Conservation (phyloP, 2,113 vertebrate genomes). For the Amazona vittata region DNA sequence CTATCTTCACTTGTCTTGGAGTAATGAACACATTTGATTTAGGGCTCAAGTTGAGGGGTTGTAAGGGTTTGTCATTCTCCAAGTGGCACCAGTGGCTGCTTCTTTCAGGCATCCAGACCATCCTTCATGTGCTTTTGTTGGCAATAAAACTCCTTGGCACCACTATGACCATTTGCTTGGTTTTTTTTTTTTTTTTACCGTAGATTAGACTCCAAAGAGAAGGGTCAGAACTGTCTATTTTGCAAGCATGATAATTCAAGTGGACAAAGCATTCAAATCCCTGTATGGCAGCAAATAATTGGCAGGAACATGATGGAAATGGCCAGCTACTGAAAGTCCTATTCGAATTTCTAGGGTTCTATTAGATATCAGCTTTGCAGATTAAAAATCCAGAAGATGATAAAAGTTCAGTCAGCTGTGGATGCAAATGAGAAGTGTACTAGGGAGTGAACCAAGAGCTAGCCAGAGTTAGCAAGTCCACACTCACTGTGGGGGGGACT, state of each 20-base stretch:
- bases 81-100: neutral
- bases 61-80: neutral
- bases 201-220: neutral
- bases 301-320: neutral
- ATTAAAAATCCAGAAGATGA: constrained; percentile 14
- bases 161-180: neutral
- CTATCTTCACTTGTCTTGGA: constrained; percentile 29
- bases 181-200: neutral
- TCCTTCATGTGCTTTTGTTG: neutral
- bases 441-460: constrained; percentile 45
- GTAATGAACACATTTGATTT: constrained; percentile 31
- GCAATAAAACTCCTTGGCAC: neutral
- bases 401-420: constrained; percentile 13
- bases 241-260: neutral
- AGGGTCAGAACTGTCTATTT: constrained; percentile 7
- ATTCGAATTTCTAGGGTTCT: neutral
- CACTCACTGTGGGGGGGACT: constrained; percentile 60
- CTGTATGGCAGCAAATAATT: neutral
- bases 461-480: constrained; percentile 66
- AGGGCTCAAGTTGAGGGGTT: neutral
- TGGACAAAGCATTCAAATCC: neutral
- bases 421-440: constrained; percentile 15
- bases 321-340: neutral
- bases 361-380: neutral
- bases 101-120: neutral